Evolutionary conservation across 2,797 vertebrate species (phyloP).

Genomic region (Sus cebifrons): DNA sequence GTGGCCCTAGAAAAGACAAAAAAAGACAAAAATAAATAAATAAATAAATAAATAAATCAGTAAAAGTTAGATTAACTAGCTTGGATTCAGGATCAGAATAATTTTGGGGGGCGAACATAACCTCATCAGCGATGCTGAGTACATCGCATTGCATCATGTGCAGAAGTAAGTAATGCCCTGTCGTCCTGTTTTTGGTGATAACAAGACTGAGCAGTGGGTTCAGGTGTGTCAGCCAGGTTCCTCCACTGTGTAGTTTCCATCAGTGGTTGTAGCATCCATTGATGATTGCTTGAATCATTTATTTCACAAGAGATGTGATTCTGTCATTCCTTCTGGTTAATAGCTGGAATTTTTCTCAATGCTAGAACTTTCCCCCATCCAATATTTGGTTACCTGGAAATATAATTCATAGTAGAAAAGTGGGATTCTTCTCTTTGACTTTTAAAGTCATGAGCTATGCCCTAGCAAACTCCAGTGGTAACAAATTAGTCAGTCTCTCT

Average conservation of each 20-base stretch:
- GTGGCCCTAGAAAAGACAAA: too few species aligned
- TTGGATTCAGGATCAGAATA: conserved; percentile 5
- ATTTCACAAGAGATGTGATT: background rate
- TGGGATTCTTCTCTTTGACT: background rate
- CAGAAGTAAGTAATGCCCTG: background rate
- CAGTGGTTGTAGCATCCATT: background rate
- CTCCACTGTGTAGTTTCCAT: background rate
- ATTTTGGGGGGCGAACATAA: background rate
- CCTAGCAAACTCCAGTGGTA: background rate
- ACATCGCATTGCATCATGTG: background rate
- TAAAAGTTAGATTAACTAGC: background rate
- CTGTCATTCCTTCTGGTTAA: background rate
- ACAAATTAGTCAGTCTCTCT: background rate
- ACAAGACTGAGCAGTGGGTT: background rate
- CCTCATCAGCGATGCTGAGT: background rate
- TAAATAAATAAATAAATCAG: too few species aligned
- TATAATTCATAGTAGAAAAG: background rate
- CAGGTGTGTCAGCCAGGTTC: background rate
- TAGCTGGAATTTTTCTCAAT: conserved; percentile 16
- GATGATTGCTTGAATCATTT: background rate
- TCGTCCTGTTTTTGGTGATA: background rate
- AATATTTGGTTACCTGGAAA: background rate
- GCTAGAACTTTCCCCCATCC: background rate
- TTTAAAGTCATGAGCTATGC: background rate
- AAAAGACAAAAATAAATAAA: too few species aligned